phyloP scores from a whole-genome alignment of 2,888 invertebrate species.

The Gnatocerus cornutus region DNA sequence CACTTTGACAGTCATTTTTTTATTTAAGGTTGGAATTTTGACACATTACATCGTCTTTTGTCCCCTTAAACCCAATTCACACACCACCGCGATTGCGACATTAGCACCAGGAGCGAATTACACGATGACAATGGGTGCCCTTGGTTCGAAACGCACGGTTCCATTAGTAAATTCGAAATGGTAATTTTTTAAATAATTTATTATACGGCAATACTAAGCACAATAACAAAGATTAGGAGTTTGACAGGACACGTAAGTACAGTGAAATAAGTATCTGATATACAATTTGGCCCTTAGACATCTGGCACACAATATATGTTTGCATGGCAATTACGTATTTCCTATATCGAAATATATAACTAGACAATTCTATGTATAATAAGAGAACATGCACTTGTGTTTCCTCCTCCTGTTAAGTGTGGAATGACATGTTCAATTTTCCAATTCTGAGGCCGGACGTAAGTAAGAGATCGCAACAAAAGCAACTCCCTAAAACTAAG shows the following conservation, averaged over 20 bases:
- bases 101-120: too few relatives aligned
- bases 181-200: conserved; percentile 51
- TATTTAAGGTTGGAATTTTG: too few relatives aligned
- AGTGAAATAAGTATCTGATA: conserved; percentile 57
- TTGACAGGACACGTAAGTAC: conserved; percentile 58
- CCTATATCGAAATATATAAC: conserved; percentile 65
- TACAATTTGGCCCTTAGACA: conserved; percentile 62
- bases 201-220: conserved; percentile 61
- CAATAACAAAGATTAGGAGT: conserved; percentile 56
- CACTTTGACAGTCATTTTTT: too few relatives aligned
- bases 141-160: too few relatives aligned
- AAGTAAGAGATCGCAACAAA: conserved; percentile 40
- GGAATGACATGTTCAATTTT: conserved; percentile 37
- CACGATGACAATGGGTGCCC: too few relatives aligned
- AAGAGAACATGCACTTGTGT: conserved; percentile 46
- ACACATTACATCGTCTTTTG: too few relatives aligned
- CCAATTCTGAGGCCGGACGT: conserved; percentile 35
- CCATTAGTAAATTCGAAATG: too few relatives aligned
- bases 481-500: conserved; percentile 22
- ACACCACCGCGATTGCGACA: too few relatives aligned
- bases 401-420: conserved; percentile 13
- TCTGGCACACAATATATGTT: conserved; percentile 66
- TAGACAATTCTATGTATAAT: conserved; percentile 51
- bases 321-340: conserved; percentile 70
- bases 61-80: too few relatives aligned